These are phyloP conservation scores for Brachyalestes nurse DNA, from an alignment of 2,797 vertebrate genomes.

Conservation along the genomic window DNA sequence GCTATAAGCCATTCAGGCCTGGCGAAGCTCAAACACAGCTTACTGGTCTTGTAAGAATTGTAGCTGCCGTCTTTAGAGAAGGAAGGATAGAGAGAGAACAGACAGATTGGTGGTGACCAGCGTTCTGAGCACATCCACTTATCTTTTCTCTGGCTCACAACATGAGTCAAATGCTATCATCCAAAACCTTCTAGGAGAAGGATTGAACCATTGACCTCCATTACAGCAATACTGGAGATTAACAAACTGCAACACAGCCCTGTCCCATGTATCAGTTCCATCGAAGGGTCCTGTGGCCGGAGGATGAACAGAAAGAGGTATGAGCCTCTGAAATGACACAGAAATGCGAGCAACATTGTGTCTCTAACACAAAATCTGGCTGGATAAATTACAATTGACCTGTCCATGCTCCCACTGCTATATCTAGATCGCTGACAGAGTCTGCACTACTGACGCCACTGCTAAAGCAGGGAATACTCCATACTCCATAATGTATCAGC, in stretches of 20 bases:
- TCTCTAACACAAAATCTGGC: neutral
- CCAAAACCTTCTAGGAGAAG: conserved; percentile 44
- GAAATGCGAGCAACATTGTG: neutral
- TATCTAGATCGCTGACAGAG: no score
- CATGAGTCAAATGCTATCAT: conserved; percentile 56
- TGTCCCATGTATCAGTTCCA: conserved; percentile 52
- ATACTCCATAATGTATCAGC: no score
- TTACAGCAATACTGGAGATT: conserved; percentile 43
- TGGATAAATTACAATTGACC: neutral
- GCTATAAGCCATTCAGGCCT: conserved; percentile 60
- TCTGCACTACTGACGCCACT: neutral
- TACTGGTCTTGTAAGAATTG: neutral
- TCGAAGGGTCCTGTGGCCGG: conserved; percentile 59
- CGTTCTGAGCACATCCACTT: conserved; percentile 20
- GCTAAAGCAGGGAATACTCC: neutral
- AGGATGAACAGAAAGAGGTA: conserved; percentile 47
- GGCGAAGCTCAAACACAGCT: conserved; percentile 31
- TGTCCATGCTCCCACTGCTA: neutral
- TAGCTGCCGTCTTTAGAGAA: neutral
- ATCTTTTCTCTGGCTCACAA: conserved; percentile 48
- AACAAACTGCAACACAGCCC: conserved; percentile 55
- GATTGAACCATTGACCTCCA: conserved; percentile 57
- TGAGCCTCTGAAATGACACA: conserved; percentile 30
- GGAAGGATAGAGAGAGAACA: neutral
- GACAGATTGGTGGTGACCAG: conserved; percentile 7